Evolutionary conservation across 2,113 vertebrate genomes (phyloP).

Genomic region (Lepus americanus): DNA sequence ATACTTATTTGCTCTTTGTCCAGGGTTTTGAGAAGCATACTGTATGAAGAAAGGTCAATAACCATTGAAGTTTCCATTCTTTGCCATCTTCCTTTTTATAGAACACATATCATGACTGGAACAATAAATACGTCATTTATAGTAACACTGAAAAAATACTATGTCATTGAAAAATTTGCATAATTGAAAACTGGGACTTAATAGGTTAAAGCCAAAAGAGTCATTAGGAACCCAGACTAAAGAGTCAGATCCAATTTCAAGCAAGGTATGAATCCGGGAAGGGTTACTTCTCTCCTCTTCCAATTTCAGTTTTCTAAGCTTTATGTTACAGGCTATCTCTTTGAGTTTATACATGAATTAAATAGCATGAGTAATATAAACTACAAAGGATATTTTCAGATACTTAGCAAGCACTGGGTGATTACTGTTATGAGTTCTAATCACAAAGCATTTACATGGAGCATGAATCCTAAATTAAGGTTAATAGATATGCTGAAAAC

Average conservation of each 20-base stretch:
- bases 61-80: neutral
- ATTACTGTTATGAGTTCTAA: neutral
- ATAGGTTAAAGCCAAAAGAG: neutral
- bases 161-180: no score
- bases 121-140: no score
- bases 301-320: neutral
- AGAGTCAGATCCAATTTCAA: neutral
- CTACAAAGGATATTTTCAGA: neutral
- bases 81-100: no score
- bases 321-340: neutral
- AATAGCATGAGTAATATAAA: conserved; percentile 16
- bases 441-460: conserved; percentile 42
- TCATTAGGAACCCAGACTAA: neutral
- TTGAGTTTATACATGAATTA: conserved; percentile 11
- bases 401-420: neutral
- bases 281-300: neutral
- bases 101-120: no score
- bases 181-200: no score
- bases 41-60: neutral
- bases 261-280: neutral
- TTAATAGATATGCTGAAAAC: neutral
- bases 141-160: no score
- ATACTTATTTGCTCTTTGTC: neutral
- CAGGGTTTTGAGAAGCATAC: neutral
- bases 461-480: conserved; percentile 27